phyloP scores from a whole-genome alignment of 2,113 vertebrate genomes.

The Eolophus roseicapilla region DNA sequence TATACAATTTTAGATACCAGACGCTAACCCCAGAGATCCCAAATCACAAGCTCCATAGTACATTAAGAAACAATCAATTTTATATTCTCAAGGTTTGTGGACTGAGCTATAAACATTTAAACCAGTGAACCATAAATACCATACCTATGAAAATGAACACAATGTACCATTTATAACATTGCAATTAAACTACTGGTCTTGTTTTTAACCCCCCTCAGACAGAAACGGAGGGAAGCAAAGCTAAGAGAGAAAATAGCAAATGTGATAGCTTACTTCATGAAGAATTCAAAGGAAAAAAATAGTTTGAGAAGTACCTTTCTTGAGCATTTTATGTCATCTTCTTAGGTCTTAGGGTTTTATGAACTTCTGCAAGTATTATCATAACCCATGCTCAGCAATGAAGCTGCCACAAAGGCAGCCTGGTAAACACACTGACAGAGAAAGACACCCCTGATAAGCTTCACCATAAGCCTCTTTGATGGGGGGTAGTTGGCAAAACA shows the following conservation, averaged over 20 bases:
- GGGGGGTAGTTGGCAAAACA: not conserved
- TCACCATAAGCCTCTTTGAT: not conserved
- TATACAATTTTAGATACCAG: not conserved
- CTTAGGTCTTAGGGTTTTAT: not conserved
- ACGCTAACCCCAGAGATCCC: not conserved
- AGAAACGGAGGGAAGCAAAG: not conserved
- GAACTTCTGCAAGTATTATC: not conserved
- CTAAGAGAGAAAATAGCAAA: not conserved
- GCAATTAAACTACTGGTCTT: not conserved
- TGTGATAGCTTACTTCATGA: not conserved
- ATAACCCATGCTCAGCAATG: not conserved
- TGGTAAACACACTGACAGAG: not conserved
- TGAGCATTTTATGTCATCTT: not conserved
- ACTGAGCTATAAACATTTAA: constrained; percentile 10
- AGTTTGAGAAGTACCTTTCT: not conserved
- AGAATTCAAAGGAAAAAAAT: not conserved
- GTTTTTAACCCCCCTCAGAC: not conserved
- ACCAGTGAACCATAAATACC: not conserved
- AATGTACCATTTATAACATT: not conserved
- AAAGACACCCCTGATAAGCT: not conserved
- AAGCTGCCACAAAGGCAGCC: not conserved
- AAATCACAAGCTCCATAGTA: not conserved
- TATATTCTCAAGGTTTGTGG: not conserved
- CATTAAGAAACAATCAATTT: constrained; percentile 16
- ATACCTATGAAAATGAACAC: not conserved